Percentiles rank a stretch among this genome's conserved stretches.
Conservation (phyloP, 1,140 invertebrate genomes). For the Heliothis virescens region DNA sequence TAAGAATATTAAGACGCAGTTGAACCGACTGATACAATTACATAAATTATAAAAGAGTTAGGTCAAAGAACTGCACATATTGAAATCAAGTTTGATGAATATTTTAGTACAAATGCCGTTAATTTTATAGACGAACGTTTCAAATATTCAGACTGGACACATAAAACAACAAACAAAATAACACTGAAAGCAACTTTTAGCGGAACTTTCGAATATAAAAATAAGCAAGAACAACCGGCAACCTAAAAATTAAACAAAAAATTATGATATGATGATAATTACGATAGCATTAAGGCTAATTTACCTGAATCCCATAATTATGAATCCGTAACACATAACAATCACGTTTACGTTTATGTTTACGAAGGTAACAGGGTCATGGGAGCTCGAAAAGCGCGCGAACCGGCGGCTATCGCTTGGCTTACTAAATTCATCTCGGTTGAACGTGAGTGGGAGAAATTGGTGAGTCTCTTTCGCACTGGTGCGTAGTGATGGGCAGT, state of each 20-base stretch:
- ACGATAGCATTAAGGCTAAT: not conserved
- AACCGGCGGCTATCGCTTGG: constrained; percentile 50
- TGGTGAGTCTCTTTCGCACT: constrained; percentile 58
- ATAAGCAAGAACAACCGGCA: constrained; percentile 9
- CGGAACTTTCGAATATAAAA: constrained; percentile 36
- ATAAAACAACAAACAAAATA: constrained; percentile 7
- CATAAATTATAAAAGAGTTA: too few species aligned
- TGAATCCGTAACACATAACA: constrained; percentile 43
- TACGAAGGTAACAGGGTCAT: constrained; percentile 50
- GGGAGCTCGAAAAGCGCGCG: constrained; percentile 42
- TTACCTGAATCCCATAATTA: constrained; percentile 49
- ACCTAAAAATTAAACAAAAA: not conserved
- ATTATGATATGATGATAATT: not conserved
- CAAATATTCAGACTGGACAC: not conserved
- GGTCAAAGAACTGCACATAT: too few species aligned
- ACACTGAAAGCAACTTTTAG: not conserved
- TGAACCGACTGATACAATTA: too few species aligned
- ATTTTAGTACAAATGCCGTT: too few species aligned
- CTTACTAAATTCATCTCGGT: constrained; percentile 61
- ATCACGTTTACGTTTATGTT: constrained; percentile 40
- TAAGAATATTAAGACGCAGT: too few species aligned
- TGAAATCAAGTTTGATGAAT: too few species aligned
- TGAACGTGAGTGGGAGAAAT: constrained; percentile 54
- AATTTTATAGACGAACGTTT: not conserved
- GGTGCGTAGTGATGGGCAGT: constrained; percentile 36